phyloP scores from a whole-genome alignment of 2,888 invertebrate species.

The Oxytorus armatus region DNA sequence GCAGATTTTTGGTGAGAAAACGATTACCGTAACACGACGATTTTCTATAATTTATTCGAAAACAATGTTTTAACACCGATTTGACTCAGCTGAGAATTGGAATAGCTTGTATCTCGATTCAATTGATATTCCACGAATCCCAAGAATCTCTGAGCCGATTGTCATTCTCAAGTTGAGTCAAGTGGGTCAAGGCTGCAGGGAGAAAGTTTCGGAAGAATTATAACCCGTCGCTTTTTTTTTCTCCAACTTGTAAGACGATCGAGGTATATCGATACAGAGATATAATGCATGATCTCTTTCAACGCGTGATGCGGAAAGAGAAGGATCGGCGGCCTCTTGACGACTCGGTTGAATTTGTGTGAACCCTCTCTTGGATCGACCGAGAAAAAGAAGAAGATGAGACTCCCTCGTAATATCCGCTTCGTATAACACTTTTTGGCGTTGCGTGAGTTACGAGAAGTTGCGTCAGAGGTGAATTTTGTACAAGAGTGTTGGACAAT shows the following conservation, averaged over 20 bases:
- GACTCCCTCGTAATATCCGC: constrained; percentile 63
- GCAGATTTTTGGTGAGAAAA: too few species aligned
- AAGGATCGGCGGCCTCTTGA: constrained; percentile 21
- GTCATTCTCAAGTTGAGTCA: constrained; percentile 65
- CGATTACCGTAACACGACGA: too few species aligned
- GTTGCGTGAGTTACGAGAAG: constrained; percentile 76
- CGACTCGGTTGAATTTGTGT: constrained; percentile 10
- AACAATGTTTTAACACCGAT: too few species aligned
- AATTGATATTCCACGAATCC: constrained; percentile 18
- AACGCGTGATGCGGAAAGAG: constrained; percentile 37
- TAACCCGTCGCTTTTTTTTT: constrained; percentile 66
- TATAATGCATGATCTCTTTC: constrained; percentile 23
- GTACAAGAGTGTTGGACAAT: constrained; percentile 73
- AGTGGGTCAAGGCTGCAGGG: constrained; percentile 79
- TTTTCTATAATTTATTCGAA: too few species aligned
- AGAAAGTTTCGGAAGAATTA: constrained; percentile 51
- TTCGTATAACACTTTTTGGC: constrained; percentile 76
- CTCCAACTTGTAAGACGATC: constrained; percentile 44
- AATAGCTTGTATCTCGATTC: background rate
- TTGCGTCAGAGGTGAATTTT: constrained; percentile 71
- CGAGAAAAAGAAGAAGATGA: constrained; percentile 44
- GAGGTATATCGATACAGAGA: constrained; percentile 1
- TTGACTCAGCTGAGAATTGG: background rate
- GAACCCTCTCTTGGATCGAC: constrained; percentile 23
- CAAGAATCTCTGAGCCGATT: constrained; percentile 1